Percentiles rank a stretch among this genome's conserved stretches.
Conservation (phyloP, 1,140 invertebrate species). For the Aphelinus certus region DNA sequence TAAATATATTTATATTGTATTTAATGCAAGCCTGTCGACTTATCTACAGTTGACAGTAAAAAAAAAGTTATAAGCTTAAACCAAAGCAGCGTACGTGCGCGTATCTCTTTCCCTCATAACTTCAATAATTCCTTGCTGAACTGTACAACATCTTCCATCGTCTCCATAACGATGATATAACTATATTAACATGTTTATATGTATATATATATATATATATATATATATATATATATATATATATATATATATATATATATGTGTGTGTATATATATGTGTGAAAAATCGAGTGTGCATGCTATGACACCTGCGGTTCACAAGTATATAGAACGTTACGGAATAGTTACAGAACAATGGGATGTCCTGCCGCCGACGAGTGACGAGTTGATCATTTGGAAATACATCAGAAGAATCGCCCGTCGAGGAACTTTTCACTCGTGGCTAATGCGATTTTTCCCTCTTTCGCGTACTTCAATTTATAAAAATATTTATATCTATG, state of each 20-base stretch:
- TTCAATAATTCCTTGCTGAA: conserved; percentile 12
- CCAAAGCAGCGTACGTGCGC: not conserved
- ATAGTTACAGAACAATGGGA: not conserved
- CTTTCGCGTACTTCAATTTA: conserved; percentile 4
- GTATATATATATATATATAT: too few relatives aligned
- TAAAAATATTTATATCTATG: conserved; percentile 23
- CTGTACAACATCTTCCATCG: conserved; percentile 32
- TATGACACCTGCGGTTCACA: conserved; percentile 15
- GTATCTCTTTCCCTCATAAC: not conserved
- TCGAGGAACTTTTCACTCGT: not conserved
- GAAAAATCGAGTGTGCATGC: conserved; percentile 25
- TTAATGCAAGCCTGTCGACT: too few relatives aligned
- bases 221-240: conserved; percentile 11
- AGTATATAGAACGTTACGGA: conserved; percentile 12
- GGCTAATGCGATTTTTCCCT: not conserved
- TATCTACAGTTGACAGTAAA: too few relatives aligned
- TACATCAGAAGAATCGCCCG: too few relatives aligned
- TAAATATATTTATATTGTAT: not conserved
- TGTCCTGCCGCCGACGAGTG: not conserved
- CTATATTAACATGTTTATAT: too few relatives aligned
- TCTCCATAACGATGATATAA: not conserved
- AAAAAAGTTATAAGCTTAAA: not conserved
- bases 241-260: too few relatives aligned
- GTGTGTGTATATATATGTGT: conserved; percentile 19
- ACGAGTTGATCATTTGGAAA: not conserved